phyloP scores from a whole-genome alignment of 2,888 invertebrate species.

The Sinohyriopsis cumingii region DNA sequence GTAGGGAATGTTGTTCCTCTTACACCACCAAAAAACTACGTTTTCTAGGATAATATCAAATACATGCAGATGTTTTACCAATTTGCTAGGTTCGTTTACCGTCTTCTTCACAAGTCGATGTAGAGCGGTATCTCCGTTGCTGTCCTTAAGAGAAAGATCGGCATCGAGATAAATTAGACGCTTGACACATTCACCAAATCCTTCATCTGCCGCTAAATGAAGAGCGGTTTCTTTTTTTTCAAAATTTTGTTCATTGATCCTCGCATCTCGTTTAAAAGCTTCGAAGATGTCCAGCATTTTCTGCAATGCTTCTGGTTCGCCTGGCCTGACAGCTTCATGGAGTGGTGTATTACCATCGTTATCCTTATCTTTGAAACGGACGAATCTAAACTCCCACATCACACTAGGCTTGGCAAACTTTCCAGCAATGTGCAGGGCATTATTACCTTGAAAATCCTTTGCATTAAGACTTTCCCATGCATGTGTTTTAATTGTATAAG shows the following conservation, averaged over 20 bases:
- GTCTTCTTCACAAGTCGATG: conserved; percentile 55
- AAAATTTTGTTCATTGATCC: conserved; percentile 56
- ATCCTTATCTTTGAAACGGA: conserved; percentile 58
- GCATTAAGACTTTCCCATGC: conserved; percentile 67
- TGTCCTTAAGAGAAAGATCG: conserved; percentile 47
- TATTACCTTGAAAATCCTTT: conserved; percentile 61
- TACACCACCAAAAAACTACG: conserved; percentile 63
- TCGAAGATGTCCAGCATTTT: conserved; percentile 63
- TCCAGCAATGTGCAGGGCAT: conserved; percentile 67
- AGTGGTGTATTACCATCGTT: conserved; percentile 56
- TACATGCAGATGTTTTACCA: conserved; percentile 40
- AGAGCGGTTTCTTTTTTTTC: conserved; percentile 45
- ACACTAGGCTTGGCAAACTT: conserved; percentile 57
- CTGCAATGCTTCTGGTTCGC: conserved; percentile 52
- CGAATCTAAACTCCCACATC: conserved; percentile 58
- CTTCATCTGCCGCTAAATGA: conserved; percentile 53
- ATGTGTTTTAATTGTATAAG: conserved; percentile 65
- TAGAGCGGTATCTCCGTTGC: conserved; percentile 61
- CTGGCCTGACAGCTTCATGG: conserved; percentile 56
- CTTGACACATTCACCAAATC: conserved; percentile 34
- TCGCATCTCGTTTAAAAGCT: conserved; percentile 55
- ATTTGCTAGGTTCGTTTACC: conserved; percentile 28
- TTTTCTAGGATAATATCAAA: conserved; percentile 45
- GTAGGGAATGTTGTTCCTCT: conserved; percentile 41
- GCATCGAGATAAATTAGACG: conserved; percentile 43